phyloP scores from a whole-genome alignment of 1,140 invertebrate genomes.

The Agraylea sexmaculata region DNA sequence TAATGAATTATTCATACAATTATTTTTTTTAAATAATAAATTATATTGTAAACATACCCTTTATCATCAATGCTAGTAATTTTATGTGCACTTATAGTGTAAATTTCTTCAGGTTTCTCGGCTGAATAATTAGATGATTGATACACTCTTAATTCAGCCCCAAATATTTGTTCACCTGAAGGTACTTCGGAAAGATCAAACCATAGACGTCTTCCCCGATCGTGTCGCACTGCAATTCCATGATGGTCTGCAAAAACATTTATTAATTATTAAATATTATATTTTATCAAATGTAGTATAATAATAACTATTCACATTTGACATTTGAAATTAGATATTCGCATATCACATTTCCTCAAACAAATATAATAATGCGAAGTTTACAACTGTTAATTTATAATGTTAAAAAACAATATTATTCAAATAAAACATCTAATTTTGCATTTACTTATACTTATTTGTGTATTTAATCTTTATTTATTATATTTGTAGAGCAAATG shows the following conservation, averaged over 20 bases:
- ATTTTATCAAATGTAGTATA: neutral
- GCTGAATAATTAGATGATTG: conserved; percentile 38
- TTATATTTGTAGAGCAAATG: no score
- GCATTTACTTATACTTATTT: no score
- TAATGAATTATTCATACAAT: conserved; percentile 19
- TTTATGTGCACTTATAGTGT: conserved; percentile 45
- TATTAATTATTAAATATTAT: neutral
- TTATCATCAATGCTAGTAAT: conserved; percentile 42
- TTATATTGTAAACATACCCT: conserved; percentile 33
- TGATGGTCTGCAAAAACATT: conserved; percentile 47
- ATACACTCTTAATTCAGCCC: conserved; percentile 75
- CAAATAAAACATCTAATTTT: no score
- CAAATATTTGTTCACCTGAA: conserved; percentile 62
- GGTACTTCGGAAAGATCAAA: conserved; percentile 83
- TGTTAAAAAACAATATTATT: no score
- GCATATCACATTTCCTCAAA: conserved; percentile 1
- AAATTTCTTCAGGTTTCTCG: conserved; percentile 29
- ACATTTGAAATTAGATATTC: neutral
- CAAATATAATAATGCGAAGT: no score
- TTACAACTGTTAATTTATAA: no score
- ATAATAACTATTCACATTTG: neutral
- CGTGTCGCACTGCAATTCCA: conserved; percentile 61
- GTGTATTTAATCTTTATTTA: no score
- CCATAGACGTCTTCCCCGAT: conserved; percentile 76
- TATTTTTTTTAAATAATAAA: neutral